Percentiles rank a stretch among this genome's conserved stretches.
Evolutionary conservation across 2,113 vertebrate genomes (phyloP).

Genomic region (Microcebus tavaratra): DNA sequence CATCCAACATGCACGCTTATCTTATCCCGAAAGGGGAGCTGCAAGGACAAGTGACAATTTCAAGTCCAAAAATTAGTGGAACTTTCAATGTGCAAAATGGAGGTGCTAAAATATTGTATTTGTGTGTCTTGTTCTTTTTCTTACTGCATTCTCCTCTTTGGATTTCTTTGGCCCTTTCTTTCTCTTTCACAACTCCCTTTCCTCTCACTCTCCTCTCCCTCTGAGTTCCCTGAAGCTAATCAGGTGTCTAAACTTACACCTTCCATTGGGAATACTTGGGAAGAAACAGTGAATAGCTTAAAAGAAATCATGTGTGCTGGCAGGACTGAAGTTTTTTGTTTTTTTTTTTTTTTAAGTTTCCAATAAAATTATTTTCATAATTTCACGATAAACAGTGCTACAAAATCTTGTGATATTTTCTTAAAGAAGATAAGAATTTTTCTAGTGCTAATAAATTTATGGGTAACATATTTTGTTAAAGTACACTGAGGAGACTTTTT

Average conservation of each 20-base stretch:
- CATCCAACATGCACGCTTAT: not conserved
- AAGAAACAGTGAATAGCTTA: not conserved
- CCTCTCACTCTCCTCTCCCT: not conserved
- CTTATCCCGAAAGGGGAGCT: not conserved
- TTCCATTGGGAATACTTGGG: not conserved
- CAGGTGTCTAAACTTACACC: not conserved
- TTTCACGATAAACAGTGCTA: slow-evolving; percentile 14
- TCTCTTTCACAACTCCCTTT: not conserved
- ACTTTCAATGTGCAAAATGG: not conserved
- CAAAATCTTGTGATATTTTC: not conserved
- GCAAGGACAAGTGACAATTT: not conserved
- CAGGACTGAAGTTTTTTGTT: not conserved
- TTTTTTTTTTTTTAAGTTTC: not conserved
- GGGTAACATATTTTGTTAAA: not conserved
- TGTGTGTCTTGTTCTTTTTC: not conserved
- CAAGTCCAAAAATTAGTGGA: not conserved
- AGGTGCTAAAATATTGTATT: not conserved
- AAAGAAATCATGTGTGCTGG: not conserved
- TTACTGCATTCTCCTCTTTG: not conserved
- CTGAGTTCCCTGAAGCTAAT: not conserved
- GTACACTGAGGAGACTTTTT: not conserved
- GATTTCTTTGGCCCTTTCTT: not conserved
- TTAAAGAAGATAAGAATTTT: not conserved
- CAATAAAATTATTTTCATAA: slow-evolving; percentile 33
- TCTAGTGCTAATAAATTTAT: slow-evolving; percentile 13